These are phyloP conservation scores for Pelobates fuscus DNA, from an alignment of 2,113 vertebrate genomes.

Conservation along the genomic window DNA sequence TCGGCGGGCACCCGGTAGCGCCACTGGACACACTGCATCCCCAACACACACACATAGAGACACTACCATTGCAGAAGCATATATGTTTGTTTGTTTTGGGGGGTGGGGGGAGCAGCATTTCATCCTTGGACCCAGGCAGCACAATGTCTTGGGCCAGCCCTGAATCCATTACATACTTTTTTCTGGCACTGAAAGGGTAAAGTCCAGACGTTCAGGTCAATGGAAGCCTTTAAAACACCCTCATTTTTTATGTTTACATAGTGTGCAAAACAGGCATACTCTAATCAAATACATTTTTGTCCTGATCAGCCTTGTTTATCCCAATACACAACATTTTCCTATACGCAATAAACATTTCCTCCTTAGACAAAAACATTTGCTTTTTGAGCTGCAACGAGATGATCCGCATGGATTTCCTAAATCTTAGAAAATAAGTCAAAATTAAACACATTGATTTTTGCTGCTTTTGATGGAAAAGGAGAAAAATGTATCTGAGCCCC, in stretches of 20 bases:
- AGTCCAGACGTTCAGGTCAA: conserved; percentile 28
- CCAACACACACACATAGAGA: too few relatives aligned
- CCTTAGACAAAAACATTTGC: conserved; percentile 33
- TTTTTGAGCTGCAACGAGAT: conserved; percentile 8
- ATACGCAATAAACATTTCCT: conserved; percentile 23
- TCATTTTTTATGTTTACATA: conserved; percentile 18
- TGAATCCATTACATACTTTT: too few relatives aligned
- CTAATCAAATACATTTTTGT: conserved; percentile 21
- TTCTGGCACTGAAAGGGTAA: not conserved
- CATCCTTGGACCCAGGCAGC: too few relatives aligned
- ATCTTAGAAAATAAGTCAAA: conserved; percentile 15
- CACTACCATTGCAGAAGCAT: too few relatives aligned
- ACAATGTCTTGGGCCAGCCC: too few relatives aligned
- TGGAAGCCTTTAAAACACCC: conserved; percentile 1
- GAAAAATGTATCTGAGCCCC: not conserved
- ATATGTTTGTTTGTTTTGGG: too few relatives aligned
- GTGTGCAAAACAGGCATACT: not conserved
- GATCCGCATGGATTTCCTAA: conserved; percentile 30
- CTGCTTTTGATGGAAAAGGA: not conserved
- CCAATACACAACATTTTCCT: conserved; percentile 20
- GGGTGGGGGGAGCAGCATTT: too few relatives aligned
- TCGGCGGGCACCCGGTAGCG: too few relatives aligned
- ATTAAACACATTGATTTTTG: conserved; percentile 11
- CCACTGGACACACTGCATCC: too few relatives aligned
- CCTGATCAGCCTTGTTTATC: conserved; percentile 36